Evolutionary conservation across 1,140 invertebrate species (phyloP).

Genomic region (Drosophila ambigua): DNA sequence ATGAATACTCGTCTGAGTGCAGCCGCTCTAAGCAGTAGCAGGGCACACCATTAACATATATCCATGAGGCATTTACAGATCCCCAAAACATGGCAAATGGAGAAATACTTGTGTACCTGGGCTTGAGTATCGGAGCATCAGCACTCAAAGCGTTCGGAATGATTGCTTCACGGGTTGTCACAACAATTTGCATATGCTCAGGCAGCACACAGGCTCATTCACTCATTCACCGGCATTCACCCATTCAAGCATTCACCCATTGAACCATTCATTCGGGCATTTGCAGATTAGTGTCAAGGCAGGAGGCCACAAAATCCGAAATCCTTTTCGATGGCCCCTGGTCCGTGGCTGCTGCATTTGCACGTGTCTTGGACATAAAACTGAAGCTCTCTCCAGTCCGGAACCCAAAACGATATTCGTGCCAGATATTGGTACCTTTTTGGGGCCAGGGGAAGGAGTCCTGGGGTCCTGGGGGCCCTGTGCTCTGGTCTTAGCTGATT

Average conservation of each 20-base stretch:
- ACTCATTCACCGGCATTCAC: not conserved
- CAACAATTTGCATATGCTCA: constrained; percentile 56
- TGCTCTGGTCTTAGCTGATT: constrained; percentile 17
- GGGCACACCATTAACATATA: too few species aligned
- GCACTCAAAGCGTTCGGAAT: constrained; percentile 18
- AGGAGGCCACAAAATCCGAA: not conserved
- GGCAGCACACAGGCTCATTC: constrained; percentile 1
- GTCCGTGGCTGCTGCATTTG: constrained; percentile 36
- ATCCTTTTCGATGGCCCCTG: constrained; percentile 21
- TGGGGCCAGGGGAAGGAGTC: not conserved
- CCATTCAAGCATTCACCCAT: constrained; percentile 18
- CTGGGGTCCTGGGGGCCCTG: too few species aligned
- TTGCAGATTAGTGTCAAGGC: constrained; percentile 26
- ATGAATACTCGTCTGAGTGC: too few species aligned
- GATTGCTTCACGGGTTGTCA: constrained; percentile 42
- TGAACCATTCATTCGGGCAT: constrained; percentile 13
- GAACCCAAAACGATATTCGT: not conserved
- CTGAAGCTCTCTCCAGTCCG: constrained; percentile 2
- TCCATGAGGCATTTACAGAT: too few species aligned
- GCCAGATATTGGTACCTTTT: constrained; percentile 7
- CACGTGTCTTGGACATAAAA: constrained; percentile 68
- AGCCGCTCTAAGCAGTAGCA: too few species aligned
- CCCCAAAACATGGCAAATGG: too few species aligned
- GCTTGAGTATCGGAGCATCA: too few species aligned
- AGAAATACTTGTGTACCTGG: too few species aligned